phyloP scores from a whole-genome alignment of 1,140 invertebrate genomes.

The Belonocnema kinseyi region DNA sequence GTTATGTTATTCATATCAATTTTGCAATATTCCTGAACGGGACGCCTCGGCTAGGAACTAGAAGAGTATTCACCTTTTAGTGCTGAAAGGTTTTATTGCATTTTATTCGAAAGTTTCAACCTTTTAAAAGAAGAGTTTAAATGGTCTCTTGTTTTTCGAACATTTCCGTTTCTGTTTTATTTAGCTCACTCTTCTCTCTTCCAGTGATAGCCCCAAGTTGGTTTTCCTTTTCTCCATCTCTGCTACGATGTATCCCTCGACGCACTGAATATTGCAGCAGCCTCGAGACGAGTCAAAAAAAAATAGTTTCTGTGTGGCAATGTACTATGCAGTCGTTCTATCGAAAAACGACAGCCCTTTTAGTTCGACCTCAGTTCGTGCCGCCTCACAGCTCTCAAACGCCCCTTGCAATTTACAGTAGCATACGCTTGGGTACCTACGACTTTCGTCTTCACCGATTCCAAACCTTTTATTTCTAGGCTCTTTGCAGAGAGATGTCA shows the following conservation, averaged over 20 bases:
- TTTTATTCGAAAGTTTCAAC: too few species aligned
- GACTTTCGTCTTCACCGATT: neutral
- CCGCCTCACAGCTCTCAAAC: neutral
- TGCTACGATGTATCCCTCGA: conserved; percentile 27
- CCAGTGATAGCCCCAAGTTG: conserved; percentile 31
- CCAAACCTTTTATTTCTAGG: neutral
- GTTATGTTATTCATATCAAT: too few species aligned
- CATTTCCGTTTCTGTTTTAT: conserved; percentile 7
- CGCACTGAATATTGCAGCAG: conserved; percentile 25
- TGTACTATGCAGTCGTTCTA: conserved; percentile 28
- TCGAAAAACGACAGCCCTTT: conserved; percentile 29
- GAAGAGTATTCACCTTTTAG: too few species aligned
- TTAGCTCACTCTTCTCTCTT: neutral
- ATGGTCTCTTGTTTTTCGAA: too few species aligned
- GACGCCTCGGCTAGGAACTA: too few species aligned
- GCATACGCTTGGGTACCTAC: neutral
- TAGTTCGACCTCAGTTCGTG: conserved; percentile 24
- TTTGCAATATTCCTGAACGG: too few species aligned
- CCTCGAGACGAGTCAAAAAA: neutral
- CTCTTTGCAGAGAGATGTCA: neutral
- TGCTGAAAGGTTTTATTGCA: too few species aligned
- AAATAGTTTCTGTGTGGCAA: neutral
- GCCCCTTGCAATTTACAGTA: conserved; percentile 5
- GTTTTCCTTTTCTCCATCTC: conserved; percentile 4
- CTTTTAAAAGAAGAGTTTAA: too few species aligned